Conservation (phyloP, 2,888 invertebrate genomes). For the Willowsia nigromaculata region DNA sequence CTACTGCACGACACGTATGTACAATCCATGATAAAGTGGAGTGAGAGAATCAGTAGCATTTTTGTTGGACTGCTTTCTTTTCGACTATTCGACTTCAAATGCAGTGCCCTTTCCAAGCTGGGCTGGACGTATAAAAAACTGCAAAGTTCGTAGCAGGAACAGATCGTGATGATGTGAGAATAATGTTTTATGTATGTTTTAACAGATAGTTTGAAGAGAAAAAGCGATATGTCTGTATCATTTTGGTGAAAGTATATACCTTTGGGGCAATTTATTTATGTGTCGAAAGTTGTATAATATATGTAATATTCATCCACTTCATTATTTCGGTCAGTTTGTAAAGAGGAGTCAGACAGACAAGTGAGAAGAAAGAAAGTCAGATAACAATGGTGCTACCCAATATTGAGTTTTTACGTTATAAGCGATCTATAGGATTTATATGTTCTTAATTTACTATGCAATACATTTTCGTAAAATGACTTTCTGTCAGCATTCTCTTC, state of each 20-base stretch:
- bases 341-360: slow-evolving; percentile 22
- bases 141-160: too few species aligned
- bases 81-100: neutral
- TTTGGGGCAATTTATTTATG: neutral
- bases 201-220: neutral
- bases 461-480: too few species aligned
- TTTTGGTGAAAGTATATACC: neutral
- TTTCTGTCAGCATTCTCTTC: too few species aligned
- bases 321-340: slow-evolving; percentile 66
- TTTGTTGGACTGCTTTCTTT: neutral
- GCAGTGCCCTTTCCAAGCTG: neutral
- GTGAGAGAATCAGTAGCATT: neutral
- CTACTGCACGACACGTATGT: neutral
- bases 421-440: neutral
- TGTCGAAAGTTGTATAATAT: neutral
- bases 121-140: neutral
- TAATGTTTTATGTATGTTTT: neutral
- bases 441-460: neutral
- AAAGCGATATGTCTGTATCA: neutral
- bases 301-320: slow-evolving; percentile 63
- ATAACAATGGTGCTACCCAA: neutral
- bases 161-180: neutral
- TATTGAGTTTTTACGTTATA: neutral
- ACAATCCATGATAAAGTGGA: neutral
- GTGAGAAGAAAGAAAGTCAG: slow-evolving; percentile 7